Conservation (phyloP, 2,888 invertebrate species). For the Iphiclides podalirius region DNA sequence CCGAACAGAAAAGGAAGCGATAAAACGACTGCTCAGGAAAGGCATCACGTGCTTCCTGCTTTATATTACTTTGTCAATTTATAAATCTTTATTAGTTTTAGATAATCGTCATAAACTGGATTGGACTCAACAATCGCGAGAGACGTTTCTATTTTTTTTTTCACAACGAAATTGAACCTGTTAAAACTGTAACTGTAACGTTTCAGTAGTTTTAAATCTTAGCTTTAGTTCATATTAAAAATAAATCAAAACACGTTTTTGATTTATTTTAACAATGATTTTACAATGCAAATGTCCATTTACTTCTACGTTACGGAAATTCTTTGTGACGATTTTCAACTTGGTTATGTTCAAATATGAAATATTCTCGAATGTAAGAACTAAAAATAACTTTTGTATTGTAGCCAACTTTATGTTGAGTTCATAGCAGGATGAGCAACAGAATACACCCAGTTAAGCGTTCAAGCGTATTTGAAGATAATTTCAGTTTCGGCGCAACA, state of each 20-base stretch:
- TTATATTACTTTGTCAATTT: not conserved
- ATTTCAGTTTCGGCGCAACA: conserved; percentile 43
- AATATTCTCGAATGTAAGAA: conserved; percentile 12
- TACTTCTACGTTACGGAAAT: no score
- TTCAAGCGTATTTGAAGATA: conserved; percentile 36
- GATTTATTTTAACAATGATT: no score
- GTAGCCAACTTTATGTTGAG: conserved; percentile 23
- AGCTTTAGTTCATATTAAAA: no score
- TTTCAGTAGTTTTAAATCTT: no score
- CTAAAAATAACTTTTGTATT: conserved; percentile 22
- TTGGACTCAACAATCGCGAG: no score
- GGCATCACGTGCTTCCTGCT: conserved; percentile 13
- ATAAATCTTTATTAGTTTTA: not conserved
- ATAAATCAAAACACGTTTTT: no score
- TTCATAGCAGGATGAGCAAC: conserved; percentile 27
- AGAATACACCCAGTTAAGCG: conserved; percentile 30
- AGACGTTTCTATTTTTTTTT: no score
- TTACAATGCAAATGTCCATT: no score
- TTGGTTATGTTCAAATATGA: not conserved
- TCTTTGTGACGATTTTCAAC: no score
- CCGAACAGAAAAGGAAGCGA: conserved; percentile 14
- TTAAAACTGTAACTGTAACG: no score
- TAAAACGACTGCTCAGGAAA: conserved; percentile 16
- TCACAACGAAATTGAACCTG: no score
- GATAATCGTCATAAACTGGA: not conserved